phyloP scores from a whole-genome alignment of 2,113 vertebrate species.

The Artemisiospiza belli region DNA sequence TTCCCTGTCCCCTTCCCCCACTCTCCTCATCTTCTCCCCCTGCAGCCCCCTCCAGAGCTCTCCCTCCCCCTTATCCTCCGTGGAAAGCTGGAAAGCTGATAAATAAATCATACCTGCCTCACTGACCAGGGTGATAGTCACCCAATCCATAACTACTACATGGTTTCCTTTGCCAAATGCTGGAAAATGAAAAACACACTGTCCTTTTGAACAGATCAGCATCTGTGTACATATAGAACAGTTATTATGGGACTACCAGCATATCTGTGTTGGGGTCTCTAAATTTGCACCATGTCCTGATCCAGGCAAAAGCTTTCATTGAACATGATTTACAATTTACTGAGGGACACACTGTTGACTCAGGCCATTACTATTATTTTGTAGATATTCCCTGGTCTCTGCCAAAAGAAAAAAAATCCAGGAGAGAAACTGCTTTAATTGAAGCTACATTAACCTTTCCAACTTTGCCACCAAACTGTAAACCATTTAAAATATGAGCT shows the following conservation, averaged over 20 bases:
- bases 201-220: slow-evolving; percentile 49
- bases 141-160: slow-evolving; percentile 64
- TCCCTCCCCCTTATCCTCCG: not conserved
- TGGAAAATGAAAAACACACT: slow-evolving; percentile 60
- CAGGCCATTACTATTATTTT: slow-evolving; percentile 23
- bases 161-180: slow-evolving; percentile 45
- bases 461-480: not conserved
- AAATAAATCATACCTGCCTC: slow-evolving; percentile 59
- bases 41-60: not conserved
- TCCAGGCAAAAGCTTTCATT: slow-evolving; percentile 29
- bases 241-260: slow-evolving; percentile 39
- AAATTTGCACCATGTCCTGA: not conserved
- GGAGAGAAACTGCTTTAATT: not conserved
- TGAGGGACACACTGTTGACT: not conserved
- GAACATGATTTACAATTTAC: slow-evolving; percentile 7
- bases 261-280: slow-evolving; percentile 18
- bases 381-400: not conserved
- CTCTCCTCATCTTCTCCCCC: not conserved
- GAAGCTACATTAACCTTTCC: not conserved
- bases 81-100: slow-evolving; percentile 59
- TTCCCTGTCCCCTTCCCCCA: slow-evolving; percentile 28
- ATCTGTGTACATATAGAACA: slow-evolving; percentile 48
- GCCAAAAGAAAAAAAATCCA: not conserved
- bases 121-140: slow-evolving; percentile 50
- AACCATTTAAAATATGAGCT: not conserved